Conservation (phyloP, 2,797 vertebrate species). For the Girardinus metallicus region DNA sequence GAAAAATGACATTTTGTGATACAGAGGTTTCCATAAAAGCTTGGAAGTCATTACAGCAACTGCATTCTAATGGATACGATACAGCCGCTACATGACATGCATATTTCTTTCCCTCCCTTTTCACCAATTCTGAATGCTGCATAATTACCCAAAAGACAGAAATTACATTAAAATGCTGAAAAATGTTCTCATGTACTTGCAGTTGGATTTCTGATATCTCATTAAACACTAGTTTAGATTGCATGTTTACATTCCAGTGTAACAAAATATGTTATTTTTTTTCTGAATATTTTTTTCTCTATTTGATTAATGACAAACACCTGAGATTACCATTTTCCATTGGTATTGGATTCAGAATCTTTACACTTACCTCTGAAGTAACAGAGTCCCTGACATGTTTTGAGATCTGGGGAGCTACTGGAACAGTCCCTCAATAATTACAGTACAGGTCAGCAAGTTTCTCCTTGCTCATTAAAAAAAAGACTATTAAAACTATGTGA, state of each 20-base stretch:
- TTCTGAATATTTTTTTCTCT: neutral
- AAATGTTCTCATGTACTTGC: neutral
- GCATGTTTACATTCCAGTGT: neutral
- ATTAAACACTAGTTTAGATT: neutral
- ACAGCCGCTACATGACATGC: neutral
- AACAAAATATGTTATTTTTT: neutral
- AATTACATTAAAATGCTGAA: neutral
- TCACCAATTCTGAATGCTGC: neutral
- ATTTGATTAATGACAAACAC: neutral
- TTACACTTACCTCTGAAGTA: neutral
- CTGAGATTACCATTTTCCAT: neutral
- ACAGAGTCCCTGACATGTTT: neutral
- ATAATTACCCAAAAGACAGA: neutral
- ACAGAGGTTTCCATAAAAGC: neutral
- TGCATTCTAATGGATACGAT: neutral
- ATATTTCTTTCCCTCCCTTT: neutral
- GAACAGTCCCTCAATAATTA: neutral
- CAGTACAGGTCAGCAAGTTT: neutral
- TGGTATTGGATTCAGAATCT: neutral
- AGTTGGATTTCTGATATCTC: neutral
- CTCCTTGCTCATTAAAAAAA: constrained; percentile 1
- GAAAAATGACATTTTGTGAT: neutral
- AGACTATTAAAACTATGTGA: constrained; percentile 19
- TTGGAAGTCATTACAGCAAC: constrained; percentile 1
- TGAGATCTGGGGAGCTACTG: neutral